These are phyloP conservation scores for Nothura maculosa DNA, from an alignment of 2,797 vertebrate species.

Conservation along the genomic window DNA sequence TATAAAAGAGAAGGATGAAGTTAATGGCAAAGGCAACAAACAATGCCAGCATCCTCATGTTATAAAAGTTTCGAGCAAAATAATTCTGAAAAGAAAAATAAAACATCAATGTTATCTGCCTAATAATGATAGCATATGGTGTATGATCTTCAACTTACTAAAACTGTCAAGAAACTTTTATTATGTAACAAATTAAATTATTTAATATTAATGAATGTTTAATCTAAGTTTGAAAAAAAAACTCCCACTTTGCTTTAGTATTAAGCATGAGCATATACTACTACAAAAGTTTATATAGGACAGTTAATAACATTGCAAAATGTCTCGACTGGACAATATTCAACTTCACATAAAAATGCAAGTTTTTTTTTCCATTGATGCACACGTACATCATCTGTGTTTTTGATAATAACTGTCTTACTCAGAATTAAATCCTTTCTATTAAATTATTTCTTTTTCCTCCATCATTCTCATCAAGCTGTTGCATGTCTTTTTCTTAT, in stretches of 20 bases:
- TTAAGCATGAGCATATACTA: background rate
- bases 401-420: background rate
- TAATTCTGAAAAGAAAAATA: slow-evolving; percentile 88
- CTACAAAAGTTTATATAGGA: background rate
- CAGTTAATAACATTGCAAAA: background rate
- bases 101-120: background rate
- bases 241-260: background rate
- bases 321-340: background rate
- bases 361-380: background rate
- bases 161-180: background rate
- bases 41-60: slow-evolving; percentile 97
- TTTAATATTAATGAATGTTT: background rate
- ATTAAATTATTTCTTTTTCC: background rate
- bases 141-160: background rate
- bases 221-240: background rate
- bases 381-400: background rate
- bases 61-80: slow-evolving; percentile 98
- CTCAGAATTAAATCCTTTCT: background rate
- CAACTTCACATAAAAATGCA: background rate
- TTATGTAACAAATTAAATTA: background rate
- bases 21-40: slow-evolving; percentile 98
- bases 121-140: background rate
- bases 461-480: background rate
- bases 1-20: slow-evolving; percentile 97
- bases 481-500: background rate